Evolutionary conservation across 2,888 invertebrate species (phyloP).

Genomic region (Ophion costatus): DNA sequence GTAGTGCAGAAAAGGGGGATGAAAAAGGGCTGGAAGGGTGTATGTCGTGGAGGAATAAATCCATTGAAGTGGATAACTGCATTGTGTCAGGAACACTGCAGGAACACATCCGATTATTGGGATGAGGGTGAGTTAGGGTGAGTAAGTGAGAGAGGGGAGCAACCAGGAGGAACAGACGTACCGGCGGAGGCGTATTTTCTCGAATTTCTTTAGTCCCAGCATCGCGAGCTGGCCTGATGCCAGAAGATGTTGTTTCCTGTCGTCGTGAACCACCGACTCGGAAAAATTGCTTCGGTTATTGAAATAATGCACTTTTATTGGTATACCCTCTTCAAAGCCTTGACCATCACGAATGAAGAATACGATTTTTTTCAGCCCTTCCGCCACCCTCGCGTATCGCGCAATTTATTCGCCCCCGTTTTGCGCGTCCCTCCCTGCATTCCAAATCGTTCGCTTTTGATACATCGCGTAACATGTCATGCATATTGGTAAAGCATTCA

Average conservation of each 20-base stretch:
- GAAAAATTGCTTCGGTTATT: slow-evolving; percentile 82
- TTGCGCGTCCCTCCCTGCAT: background rate
- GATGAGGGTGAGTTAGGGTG: slow-evolving; percentile 20
- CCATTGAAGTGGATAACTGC: slow-evolving; percentile 81
- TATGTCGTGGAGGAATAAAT: slow-evolving; percentile 75
- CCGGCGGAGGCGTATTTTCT: slow-evolving; percentile 29
- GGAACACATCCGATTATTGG: slow-evolving; percentile 83
- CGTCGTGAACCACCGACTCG: slow-evolving; percentile 79
- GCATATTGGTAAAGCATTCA: background rate
- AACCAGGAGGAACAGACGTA: background rate
- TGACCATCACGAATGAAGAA: background rate
- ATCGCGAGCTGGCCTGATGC: slow-evolving; percentile 76
- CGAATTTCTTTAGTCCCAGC: slow-evolving; percentile 62
- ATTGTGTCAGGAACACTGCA: slow-evolving; percentile 81
- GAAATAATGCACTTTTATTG: slow-evolving; percentile 82
- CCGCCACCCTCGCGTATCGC: too few species aligned
- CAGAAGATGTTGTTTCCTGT: slow-evolving; percentile 82
- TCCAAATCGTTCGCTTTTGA: slow-evolving; percentile 27
- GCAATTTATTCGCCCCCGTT: background rate
- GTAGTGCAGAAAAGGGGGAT: background rate
- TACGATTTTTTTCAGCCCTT: slow-evolving; percentile 27
- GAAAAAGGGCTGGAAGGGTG: slow-evolving; percentile 36
- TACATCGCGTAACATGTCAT: background rate
- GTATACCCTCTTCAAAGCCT: slow-evolving; percentile 65
- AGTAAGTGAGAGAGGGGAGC: background rate